Percentiles rank a stretch among this genome's conserved stretches.
Conservation (phyloP, 2,888 invertebrate genomes). For the Phrixothrix hirtus region DNA sequence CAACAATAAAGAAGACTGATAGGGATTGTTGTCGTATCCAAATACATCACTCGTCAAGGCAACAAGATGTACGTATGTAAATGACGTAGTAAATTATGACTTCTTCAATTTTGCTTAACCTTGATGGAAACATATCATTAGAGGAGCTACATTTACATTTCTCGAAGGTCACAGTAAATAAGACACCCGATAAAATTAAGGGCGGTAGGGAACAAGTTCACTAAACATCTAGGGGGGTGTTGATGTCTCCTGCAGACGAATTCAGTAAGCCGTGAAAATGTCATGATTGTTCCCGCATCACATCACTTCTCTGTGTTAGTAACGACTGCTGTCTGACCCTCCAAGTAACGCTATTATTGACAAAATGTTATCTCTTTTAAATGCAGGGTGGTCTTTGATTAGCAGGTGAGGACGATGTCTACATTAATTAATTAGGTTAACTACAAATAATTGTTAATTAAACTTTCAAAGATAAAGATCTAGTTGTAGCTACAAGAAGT, state of each 20-base stretch:
- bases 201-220: conserved; percentile 25
- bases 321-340: conserved; percentile 21
- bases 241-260: conserved; percentile 40
- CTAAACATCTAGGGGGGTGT: conserved; percentile 33
- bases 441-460: too few relatives aligned
- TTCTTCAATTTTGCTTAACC: too few relatives aligned
- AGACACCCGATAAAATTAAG: conserved; percentile 25
- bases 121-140: too few relatives aligned
- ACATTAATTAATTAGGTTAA: background rate
- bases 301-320: conserved; percentile 30
- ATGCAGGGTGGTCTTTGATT: background rate
- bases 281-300: conserved; percentile 38
- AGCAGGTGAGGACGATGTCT: background rate
- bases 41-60: conserved; percentile 4
- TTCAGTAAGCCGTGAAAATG: conserved; percentile 39
- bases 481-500: too few relatives aligned
- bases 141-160: background rate
- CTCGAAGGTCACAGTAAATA: too few relatives aligned
- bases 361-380: background rate
- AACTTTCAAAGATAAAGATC: too few relatives aligned
- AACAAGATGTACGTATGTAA: conserved; percentile 2
- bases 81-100: conserved; percentile 3
- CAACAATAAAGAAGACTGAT: conserved; percentile 4
- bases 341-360: background rate
- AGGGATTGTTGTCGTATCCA: conserved; percentile 7